Evolutionary conservation across 23 tunicate genomes (phyloP).

Genomic region (Aplidium turbinatum): DNA sequence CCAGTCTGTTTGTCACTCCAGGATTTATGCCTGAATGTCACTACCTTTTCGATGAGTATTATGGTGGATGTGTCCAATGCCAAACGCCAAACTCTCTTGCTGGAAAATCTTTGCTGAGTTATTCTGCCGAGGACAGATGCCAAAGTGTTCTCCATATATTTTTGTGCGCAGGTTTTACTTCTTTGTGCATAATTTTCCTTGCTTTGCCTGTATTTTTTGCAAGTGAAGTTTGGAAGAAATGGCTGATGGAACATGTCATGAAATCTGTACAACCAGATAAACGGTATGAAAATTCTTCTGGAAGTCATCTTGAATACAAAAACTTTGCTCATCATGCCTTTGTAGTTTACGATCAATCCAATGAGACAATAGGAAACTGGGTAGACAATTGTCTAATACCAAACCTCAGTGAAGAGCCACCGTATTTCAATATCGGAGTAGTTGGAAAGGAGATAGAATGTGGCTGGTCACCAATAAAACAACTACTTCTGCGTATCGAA

Average conservation of each 20-base stretch:
- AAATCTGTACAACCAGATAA: too few relatives aligned
- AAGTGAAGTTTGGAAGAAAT: not conserved
- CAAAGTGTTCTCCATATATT: not conserved
- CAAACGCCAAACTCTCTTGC: not conserved
- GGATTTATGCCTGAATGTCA: not conserved
- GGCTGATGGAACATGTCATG: not conserved
- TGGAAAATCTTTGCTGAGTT: not conserved
- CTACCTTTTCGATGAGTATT: not conserved
- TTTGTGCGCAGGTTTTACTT: not conserved
- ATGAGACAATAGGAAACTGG: not conserved
- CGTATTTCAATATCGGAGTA: not conserved
- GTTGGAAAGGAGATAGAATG: not conserved
- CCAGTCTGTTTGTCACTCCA: not conserved
- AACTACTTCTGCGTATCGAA: not conserved
- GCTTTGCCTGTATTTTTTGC: not conserved
- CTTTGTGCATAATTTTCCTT: not conserved
- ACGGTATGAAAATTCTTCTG: too few relatives aligned
- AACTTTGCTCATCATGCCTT: not conserved
- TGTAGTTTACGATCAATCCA: not conserved
- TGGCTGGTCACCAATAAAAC: not conserved
- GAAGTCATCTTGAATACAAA: too few relatives aligned
- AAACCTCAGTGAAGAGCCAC: not conserved
- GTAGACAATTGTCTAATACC: not conserved
- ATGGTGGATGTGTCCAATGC: not conserved
- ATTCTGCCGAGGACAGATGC: not conserved